Percentiles rank a stretch among this genome's conserved stretches.
Evolutionary conservation across 2,888 invertebrate genomes (phyloP).

Genomic region (Eupithecia abbreviata): DNA sequence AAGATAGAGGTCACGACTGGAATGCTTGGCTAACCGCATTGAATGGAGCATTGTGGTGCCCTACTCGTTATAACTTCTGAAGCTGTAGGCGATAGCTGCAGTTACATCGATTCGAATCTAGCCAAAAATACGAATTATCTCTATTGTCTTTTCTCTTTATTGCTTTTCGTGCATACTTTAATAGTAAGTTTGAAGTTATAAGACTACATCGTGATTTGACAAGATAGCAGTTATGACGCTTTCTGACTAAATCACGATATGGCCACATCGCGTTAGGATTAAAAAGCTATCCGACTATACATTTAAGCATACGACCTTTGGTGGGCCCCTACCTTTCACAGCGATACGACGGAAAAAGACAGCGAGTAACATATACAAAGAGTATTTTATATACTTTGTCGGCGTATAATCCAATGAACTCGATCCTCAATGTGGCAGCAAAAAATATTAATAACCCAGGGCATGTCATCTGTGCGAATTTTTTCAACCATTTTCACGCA

Average conservation of each 20-base stretch:
- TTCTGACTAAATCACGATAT: too few species aligned
- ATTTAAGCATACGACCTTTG: too few species aligned
- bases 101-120: not conserved
- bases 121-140: not conserved
- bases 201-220: too few species aligned
- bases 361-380: not conserved
- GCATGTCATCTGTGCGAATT: constrained; percentile 26
- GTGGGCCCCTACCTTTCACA: not conserved
- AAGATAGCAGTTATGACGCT: too few species aligned
- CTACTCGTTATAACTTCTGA: constrained; percentile 13
- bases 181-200: too few species aligned
- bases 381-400: not conserved
- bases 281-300: too few species aligned
- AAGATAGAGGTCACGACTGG: constrained; percentile 37
- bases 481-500: constrained; percentile 41
- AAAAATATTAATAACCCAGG: constrained; percentile 25
- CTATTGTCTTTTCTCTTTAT: not conserved
- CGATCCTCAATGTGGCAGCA: constrained; percentile 17
- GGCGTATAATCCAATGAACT: constrained; percentile 19
- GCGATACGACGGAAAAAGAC: not conserved
- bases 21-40: constrained; percentile 36
- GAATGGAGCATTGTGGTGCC: constrained; percentile 33
- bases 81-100: not conserved
- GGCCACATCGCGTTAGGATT: too few species aligned
- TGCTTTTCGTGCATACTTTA: too few species aligned